Percentiles rank a stretch among this genome's conserved stretches.
Conservation (phyloP, 2,113 vertebrate species). For the Dendropsophus ebraccatus region DNA sequence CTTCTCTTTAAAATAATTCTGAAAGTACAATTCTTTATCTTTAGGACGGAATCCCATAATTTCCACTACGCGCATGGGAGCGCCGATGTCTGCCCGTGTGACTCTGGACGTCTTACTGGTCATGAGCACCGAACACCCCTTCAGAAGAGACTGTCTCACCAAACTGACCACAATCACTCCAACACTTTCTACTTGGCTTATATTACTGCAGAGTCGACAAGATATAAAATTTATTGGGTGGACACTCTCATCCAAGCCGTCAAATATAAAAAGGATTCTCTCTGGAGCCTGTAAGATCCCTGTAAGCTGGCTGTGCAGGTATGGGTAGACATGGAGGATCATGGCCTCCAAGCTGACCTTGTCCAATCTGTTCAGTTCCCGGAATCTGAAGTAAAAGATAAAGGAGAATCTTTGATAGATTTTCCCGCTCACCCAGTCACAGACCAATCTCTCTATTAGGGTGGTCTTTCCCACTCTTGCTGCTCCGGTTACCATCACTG, state of each 20-base stretch:
- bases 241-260: conserved; percentile 40
- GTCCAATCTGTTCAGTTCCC: conserved; percentile 53
- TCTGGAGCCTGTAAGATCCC: conserved; percentile 64
- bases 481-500: background rate
- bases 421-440: conserved; percentile 40
- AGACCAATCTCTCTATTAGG: background rate
- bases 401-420: conserved; percentile 57
- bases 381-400: conserved; percentile 65
- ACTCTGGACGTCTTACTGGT: conserved; percentile 58
- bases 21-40: background rate
- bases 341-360: conserved; percentile 60
- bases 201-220: conserved; percentile 60
- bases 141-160: conserved; percentile 63
- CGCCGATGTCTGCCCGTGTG: conserved; percentile 29
- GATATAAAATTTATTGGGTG: conserved; percentile 61
- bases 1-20: background rate
- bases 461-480: background rate
- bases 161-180: conserved; percentile 68
- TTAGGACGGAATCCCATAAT: background rate
- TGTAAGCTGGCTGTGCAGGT: conserved; percentile 9
- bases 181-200: conserved; percentile 46
- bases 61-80: conserved; percentile 3
- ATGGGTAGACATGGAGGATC: conserved; percentile 56
- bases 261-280: background rate
- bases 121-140: conserved; percentile 67